Base-by-base conservation (phyloP, 1,140 invertebrate genomes). In the Magallana ariakensis region DNA sequence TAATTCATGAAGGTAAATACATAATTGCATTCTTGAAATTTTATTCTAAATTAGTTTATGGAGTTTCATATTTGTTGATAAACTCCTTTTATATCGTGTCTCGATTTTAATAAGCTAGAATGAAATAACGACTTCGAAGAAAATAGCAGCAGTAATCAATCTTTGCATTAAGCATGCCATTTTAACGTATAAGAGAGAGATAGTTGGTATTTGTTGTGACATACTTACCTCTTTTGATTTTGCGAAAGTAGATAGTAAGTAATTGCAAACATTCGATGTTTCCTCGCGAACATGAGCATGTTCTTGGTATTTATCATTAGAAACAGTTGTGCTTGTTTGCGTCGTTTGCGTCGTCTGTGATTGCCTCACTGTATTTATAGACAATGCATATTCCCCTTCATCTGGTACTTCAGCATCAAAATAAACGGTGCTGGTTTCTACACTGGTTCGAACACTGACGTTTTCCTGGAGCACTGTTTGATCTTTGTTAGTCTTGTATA, bases 331-430 rank as follows among this genome's bases (percentile, higher is more conserved):
- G 13, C 22, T 66, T 19, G 62, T 26, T 75, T 75, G 22, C 33
- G 66, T 26, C 33, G 66, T 66, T 19, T n/a, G 22, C 33, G 22
- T 9, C 33, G 66, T 26, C 33, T 54, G 19, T 80, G 16, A 16
- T 53, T 62, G 46, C 15, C 9, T 56, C 19, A 26, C 33, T 13
- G 75, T 66, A 16, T 85, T 81, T 8, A 89, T 87, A n/a, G 86
- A 81, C 9, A 89, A 56, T 54, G 83, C 88, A 62, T 85, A 89
- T 80, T 89, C 88, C 1, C 88, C 88, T 62, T 85, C 60, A 6
- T 84, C 80, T 1, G 80, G 80, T 1, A 89, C 81, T 9, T 11
- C 16, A 11, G 66, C 84, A 16, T 83, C 53, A 22, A 75, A 26
- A 19, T 80, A 13, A 16, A 62, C 66, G 5, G 53, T 22, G 16